Evolutionary conservation across 2,888 invertebrate species (phyloP).

Genomic region (Ephialtes manifestator): DNA sequence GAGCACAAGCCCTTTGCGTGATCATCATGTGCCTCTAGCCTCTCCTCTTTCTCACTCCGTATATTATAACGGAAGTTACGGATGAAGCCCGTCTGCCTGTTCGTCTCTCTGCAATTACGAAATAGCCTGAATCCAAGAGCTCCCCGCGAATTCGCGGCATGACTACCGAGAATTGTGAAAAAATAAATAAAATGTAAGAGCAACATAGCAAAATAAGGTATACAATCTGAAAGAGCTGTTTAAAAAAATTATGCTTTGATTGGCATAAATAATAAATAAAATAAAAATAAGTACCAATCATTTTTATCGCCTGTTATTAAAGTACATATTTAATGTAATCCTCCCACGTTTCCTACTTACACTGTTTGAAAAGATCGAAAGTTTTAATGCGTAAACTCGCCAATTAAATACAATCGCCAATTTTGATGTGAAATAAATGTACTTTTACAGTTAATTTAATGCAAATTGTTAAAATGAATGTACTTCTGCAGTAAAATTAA

Average conservation of each 20-base stretch:
- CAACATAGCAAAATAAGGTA: background rate
- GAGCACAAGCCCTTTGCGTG: slow-evolving; percentile 42
- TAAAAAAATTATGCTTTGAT: background rate
- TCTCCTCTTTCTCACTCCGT: slow-evolving; percentile 36
- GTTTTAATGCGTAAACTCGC: too few species aligned
- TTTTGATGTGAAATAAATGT: too few species aligned
- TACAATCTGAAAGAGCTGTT: background rate
- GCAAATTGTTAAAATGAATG: too few species aligned
- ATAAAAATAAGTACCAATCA: background rate
- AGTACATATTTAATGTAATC: too few species aligned
- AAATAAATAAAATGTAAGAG: background rate
- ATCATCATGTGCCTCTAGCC: slow-evolving; percentile 34
- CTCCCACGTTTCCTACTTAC: too few species aligned
- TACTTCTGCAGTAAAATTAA: too few species aligned
- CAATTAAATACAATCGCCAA: too few species aligned
- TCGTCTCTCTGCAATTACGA: slow-evolving; percentile 64
- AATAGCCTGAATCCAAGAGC: slow-evolving; percentile 54
- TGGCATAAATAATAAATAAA: background rate
- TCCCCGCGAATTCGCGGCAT: slow-evolving; percentile 37
- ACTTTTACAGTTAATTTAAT: too few species aligned
- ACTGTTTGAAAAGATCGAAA: too few species aligned
- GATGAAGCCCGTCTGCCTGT: slow-evolving; percentile 58
- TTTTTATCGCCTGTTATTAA: background rate
- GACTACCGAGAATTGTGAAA: slow-evolving; percentile 1
- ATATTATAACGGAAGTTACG: slow-evolving; percentile 67